Percentiles rank a stretch among this genome's conserved stretches.
These are phyloP conservation scores for Camelus dromedarius DNA, from an alignment of 2,113 vertebrate genomes.

Conservation along the genomic window DNA sequence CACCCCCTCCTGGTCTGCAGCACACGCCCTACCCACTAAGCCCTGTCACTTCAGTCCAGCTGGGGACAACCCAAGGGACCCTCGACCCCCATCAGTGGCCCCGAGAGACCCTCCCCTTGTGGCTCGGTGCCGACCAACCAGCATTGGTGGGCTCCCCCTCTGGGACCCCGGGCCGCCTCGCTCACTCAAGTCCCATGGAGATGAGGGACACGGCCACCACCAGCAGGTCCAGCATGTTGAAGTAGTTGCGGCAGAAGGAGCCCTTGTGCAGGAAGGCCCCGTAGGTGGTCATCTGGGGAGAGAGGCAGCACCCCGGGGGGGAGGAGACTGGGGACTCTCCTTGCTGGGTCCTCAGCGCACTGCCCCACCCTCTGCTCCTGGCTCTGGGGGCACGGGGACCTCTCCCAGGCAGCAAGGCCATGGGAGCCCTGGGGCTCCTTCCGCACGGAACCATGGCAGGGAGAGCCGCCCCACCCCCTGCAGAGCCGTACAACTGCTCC, in stretches of 20 bases:
- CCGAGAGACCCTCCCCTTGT: neutral
- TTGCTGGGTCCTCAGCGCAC: rapidly evolving
- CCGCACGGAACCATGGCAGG: neutral
- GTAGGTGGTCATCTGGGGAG: slow-evolving; percentile 95
- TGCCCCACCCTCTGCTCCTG: neutral
- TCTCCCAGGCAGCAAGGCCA: neutral
- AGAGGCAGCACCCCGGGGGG: neutral
- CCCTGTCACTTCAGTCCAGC: neutral
- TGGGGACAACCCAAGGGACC: neutral
- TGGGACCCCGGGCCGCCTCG: neutral
- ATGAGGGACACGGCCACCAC: slow-evolving; percentile 97
- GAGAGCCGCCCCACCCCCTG: neutral
- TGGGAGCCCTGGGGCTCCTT: rapidly evolving
- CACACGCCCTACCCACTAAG: neutral
- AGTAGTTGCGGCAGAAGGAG: slow-evolving; percentile 98
- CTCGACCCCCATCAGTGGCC: rapidly evolving
- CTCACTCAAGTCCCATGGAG: slow-evolving; percentile 97
- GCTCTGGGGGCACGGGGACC: rapidly evolving
- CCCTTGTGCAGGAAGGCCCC: slow-evolving; percentile 98
- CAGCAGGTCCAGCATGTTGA: slow-evolving; percentile 98
- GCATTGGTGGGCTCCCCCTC: neutral
- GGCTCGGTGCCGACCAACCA: neutral
- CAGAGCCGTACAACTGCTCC: neutral
- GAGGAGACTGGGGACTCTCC: neutral
- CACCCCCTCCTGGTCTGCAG: neutral